Conservation (phyloP, 2,113 vertebrate genomes). For the Ictalurus furcatus region DNA sequence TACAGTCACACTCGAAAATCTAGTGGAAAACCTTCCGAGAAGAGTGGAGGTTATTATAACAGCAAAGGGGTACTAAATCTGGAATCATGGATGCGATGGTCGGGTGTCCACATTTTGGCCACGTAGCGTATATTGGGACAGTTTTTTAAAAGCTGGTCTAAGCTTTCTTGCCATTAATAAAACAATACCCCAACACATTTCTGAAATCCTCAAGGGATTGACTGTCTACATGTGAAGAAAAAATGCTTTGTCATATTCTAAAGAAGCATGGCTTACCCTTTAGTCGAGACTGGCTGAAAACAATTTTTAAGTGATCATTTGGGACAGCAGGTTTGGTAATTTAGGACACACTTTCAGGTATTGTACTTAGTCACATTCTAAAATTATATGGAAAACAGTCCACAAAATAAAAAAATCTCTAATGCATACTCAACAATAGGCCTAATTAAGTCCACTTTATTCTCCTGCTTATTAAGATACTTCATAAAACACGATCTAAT, state of each 20-base stretch:
- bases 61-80: background rate
- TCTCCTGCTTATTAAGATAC: background rate
- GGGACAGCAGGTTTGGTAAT: background rate
- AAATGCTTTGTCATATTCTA: background rate
- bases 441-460: background rate
- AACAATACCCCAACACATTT: background rate
- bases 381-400: too few species aligned
- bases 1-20: background rate
- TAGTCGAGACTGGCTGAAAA: background rate
- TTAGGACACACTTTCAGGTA: background rate
- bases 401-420: too few species aligned
- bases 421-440: too few species aligned
- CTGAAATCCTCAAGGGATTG: background rate
- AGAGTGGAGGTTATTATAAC: background rate
- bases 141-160: background rate
- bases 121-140: background rate
- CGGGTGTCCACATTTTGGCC: background rate
- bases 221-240: background rate
- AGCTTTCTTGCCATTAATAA: background rate
- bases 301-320: background rate
- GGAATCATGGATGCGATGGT: background rate
- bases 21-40: background rate
- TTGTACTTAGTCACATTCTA: background rate
- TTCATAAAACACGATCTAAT: background rate
- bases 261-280: background rate